Conservation (phyloP, 2,113 vertebrate genomes). For the Phoxinus phoxinus region DNA sequence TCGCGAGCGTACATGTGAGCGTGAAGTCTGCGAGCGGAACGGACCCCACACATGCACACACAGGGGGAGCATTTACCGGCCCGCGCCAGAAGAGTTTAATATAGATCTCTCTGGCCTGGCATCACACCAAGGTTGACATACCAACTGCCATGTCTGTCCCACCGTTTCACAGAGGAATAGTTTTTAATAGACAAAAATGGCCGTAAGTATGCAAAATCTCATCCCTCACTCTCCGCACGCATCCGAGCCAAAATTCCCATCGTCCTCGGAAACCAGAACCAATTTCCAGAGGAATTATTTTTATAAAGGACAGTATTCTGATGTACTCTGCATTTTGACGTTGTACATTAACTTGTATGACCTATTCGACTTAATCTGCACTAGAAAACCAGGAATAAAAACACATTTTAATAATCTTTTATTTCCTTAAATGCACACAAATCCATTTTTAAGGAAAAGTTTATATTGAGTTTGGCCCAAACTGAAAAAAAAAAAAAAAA, state of each 20-base stretch:
- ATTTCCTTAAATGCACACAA: not conserved
- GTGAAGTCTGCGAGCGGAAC: constrained; percentile 13
- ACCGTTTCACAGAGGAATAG: constrained; percentile 44
- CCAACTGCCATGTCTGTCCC: constrained; percentile 53
- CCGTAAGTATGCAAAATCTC: constrained; percentile 43
- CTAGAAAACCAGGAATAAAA: not conserved
- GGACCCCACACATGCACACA: constrained; percentile 54
- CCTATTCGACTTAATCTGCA: not conserved
- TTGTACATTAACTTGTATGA: not conserved
- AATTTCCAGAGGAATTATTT: constrained; percentile 30
- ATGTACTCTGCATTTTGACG: constrained; percentile 1
- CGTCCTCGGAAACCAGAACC: constrained; percentile 21
- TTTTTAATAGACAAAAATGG: constrained; percentile 57
- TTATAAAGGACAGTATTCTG: not conserved
- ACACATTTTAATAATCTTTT: not conserved
- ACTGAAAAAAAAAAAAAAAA: not conserved
- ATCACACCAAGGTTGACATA: constrained; percentile 53
- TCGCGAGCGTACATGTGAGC: constrained; percentile 37
- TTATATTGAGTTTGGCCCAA: constrained; percentile 33
- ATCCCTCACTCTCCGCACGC: constrained; percentile 43
- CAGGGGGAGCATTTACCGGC: constrained; percentile 44
- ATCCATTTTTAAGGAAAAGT: not conserved
- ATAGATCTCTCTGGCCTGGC: constrained; percentile 57
- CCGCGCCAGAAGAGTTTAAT: constrained; percentile 48
- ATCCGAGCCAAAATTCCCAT: constrained; percentile 44